Conservation (phyloP, 2,113 vertebrate genomes). For the Tiliqua scincoides region DNA sequence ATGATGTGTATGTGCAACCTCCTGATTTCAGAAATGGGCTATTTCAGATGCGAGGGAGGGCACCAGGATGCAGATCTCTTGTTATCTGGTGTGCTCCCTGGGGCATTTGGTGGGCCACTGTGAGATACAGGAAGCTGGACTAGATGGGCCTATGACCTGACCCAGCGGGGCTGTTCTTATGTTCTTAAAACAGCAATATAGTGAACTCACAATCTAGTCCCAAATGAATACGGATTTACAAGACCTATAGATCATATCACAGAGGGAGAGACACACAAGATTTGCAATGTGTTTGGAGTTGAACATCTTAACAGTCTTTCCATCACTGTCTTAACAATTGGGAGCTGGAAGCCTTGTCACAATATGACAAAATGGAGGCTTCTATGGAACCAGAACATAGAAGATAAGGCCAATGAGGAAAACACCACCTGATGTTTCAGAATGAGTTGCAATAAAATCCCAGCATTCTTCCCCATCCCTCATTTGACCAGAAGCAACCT, state of each 20-base stretch:
- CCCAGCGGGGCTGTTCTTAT: too few species aligned
- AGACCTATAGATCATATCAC: background rate
- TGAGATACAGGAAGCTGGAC: too few species aligned
- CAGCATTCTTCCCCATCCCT: conserved; percentile 12
- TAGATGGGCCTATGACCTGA: too few species aligned
- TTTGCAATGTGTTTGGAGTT: background rate
- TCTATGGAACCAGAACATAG: background rate
- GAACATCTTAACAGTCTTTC: background rate
- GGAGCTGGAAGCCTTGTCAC: background rate
- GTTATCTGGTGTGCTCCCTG: too few species aligned
- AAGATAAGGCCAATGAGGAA: background rate
- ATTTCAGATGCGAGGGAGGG: too few species aligned
- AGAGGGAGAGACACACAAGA: background rate
- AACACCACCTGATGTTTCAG: background rate
- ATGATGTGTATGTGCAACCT: too few species aligned
- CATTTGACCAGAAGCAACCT: conserved; percentile 58
- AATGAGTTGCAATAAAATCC: conserved; percentile 37
- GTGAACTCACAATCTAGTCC: background rate
- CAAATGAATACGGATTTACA: background rate
- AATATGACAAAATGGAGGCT: background rate
- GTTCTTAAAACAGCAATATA: background rate
- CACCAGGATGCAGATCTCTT: too few species aligned
- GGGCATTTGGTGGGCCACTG: too few species aligned
- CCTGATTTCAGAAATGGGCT: too few species aligned
- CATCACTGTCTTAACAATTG: background rate